A percentile compares a stretch with the other conserved stretches of the same genome.
Evolutionary conservation across 2,888 invertebrate species (phyloP).

Genomic region (Theretra japonica): DNA sequence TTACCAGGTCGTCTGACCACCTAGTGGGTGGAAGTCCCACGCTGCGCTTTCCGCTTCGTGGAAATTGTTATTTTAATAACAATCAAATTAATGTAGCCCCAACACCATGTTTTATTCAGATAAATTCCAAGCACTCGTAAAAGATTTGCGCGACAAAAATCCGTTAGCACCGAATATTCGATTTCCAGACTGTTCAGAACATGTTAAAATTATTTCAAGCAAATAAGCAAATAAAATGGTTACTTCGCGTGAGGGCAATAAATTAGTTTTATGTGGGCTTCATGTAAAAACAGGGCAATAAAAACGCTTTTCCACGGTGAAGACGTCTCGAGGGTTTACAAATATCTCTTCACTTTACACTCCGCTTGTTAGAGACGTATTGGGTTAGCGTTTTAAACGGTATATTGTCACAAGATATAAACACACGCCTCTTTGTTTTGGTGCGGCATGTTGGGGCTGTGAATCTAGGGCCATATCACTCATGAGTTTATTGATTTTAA

Average conservation of each 20-base stretch:
- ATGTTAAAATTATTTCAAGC: conserved; percentile 9
- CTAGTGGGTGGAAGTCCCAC: too few species aligned
- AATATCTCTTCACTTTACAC: conserved; percentile 2
- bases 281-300: conserved; percentile 74
- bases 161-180: background rate
- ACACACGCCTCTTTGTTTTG: too few species aligned
- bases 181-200: background rate
- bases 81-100: too few species aligned
- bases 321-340: conserved; percentile 41
- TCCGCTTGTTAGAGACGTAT: conserved; percentile 13
- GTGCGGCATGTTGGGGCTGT: too few species aligned
- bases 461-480: too few species aligned
- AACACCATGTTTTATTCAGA: too few species aligned
- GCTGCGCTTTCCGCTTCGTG: too few species aligned
- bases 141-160: too few species aligned
- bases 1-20: too few species aligned
- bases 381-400: conserved; percentile 4
- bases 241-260: conserved; percentile 47
- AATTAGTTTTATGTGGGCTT: conserved; percentile 72
- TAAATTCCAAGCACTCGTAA: too few species aligned
- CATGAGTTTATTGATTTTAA: too few species aligned
- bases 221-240: conserved; percentile 17
- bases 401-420: background rate
- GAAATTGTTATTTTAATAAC: too few species aligned
- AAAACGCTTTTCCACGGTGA: conserved; percentile 62